Evolutionary conservation across 2,888 invertebrate species (phyloP).

Genomic region (Brachyopa scutellaris): DNA sequence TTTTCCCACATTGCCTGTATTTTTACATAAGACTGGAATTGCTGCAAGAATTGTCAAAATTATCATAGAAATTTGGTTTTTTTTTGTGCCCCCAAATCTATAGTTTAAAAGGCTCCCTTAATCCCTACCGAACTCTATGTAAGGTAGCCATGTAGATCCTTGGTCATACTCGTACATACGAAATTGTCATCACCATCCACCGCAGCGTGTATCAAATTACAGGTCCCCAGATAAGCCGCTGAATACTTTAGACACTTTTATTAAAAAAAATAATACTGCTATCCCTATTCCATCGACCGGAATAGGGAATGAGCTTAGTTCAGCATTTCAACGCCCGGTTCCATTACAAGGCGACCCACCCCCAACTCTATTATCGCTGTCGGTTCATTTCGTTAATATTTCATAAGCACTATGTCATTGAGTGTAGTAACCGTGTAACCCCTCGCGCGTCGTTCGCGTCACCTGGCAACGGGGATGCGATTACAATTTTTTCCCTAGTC

Average conservation of each 20-base stretch:
- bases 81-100: not conserved
- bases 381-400: constrained; percentile 67
- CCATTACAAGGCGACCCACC: not conserved
- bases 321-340: not conserved
- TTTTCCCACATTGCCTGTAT: too few species aligned
- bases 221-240: constrained; percentile 1
- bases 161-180: not conserved
- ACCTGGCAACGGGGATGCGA: constrained; percentile 66
- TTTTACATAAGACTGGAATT: too few species aligned
- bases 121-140: too few species aligned
- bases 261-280: not conserved
- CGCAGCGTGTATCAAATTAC: not conserved
- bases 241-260: constrained; percentile 11
- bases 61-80: too few species aligned
- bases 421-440: not conserved
- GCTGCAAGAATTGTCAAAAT: too few species aligned
- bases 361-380: constrained; percentile 11
- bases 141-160: not conserved
- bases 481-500: constrained; percentile 59
- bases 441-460: constrained; percentile 28
- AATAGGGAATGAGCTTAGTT: constrained; percentile 1
- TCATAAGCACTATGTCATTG: constrained; percentile 58
- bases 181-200: not conserved
- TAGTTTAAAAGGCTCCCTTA: not conserved
- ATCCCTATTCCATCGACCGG: not conserved